Evolutionary conservation across 2,888 invertebrate species (phyloP), one percentile per base, ranked within the genome.

Genomic region (Drosophila paucipuncta): DNA sequence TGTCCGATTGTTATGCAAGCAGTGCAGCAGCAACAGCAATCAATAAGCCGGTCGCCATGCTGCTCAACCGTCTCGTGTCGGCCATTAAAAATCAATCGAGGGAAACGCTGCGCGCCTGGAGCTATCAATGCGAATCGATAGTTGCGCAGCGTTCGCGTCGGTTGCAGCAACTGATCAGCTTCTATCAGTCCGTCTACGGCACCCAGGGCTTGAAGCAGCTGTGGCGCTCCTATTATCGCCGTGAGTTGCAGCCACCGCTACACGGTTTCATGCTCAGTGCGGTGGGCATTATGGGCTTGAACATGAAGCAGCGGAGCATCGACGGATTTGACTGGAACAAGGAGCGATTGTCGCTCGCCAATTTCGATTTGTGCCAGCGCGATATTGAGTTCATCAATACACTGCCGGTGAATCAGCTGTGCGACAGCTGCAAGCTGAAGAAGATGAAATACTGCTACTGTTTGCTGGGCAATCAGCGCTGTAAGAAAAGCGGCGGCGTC

Each of bases 141-240:
- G 74, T 94, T 22, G 96, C 95, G 1, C 95, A 96, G 83, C 94
- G 95, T 41, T 92, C 96, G 1, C 93, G 95, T 63, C 94, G 95
- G 55, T 94, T 95, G n/a, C 94, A 95, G 75, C 96, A 96, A 88
- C 94, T 96, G 91, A 94, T 95, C 80, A 94, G 94, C 64, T 93
- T 96, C 61, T 96, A 96, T 84, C 94, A 95, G 13, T 94, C 94
- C 73, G 94, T 95, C 74, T 96, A 96, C 94, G 95, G 95, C 63
- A 95, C 95, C 63, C 93, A 94, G 25, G 95, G 95, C 4, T 91
- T 96, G 2, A 94, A 95, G 70, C 94, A 95, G 65, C 94, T 95
- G 28, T 89, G 95, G 37, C 93, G 92, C 16, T 76, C 85, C 28
- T 92, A 92, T 75, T 92, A 91, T 50, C 86, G 88, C 0, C 90